Base-by-base conservation (phyloP, 2,113 vertebrate species). In the Todiramphus chloris region DNA sequence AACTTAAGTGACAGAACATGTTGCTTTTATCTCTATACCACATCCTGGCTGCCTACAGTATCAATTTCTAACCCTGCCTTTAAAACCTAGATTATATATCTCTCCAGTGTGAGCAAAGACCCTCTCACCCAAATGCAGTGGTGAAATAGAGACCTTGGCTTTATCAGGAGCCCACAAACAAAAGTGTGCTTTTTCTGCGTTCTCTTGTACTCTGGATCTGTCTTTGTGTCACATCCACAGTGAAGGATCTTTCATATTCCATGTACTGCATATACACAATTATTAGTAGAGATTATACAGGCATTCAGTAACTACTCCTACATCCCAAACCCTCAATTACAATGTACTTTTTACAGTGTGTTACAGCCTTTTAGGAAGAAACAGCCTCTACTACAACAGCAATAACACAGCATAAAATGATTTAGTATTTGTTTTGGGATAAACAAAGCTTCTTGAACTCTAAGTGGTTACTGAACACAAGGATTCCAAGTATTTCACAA, bases 51-150 rank as follows among this genome's bases (percentile, higher is more conserved):
- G 25, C 8, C 51, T 41, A 55, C 56, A 59, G 31, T 13, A 84
- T 44, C 33, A 6, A 19, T 70, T 89, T 84, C 69, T 76, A 75
- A n/a, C 39, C 85, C 77, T 30, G 62, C 59, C 41, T 90, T 80
- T 90, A 80, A 89, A 91, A 76, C 3, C 13, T 6, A 33, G 37
- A 62, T 80, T 79, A 55, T 10, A 4, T 9, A 24, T 46, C 30
- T 66, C 23, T 43, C 8, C 27, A 76, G 21, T 0, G 0, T 21
- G 4, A 90, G 19, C 1, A 0, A 85, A 73, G n/a, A 63, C 7
- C 23, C 13, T 60, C 59, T 60, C 48, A 39, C 5, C 31, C 53
- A 89, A 89, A 89, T 6, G 28, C 20, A 81, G n/a, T 83, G 19
- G 13, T 13, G 25, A 90, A 90, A 80, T 31, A 39, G 73, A 91